A percentile compares a stretch with the other conserved stretches of the same genome.
These are phyloP conservation scores for Sarcophaga caerulescens DNA, from an alignment of 2,888 invertebrate genomes.

Conservation along the genomic window DNA sequence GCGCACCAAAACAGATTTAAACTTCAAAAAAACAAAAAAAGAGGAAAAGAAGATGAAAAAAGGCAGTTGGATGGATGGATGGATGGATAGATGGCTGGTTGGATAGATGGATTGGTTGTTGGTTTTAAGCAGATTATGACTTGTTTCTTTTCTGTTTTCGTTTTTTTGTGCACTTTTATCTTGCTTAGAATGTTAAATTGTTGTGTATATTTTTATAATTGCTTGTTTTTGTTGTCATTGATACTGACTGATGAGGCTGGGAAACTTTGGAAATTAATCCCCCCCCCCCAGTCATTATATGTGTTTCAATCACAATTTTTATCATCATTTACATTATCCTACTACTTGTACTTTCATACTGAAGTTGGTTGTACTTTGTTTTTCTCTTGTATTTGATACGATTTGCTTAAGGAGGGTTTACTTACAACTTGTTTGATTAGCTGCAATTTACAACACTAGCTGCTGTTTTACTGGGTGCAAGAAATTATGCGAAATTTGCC, in stretches of 20 bases:
- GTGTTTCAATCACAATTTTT: slow-evolving; percentile 50
- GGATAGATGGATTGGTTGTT: slow-evolving; percentile 65
- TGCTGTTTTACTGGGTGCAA: slow-evolving; percentile 39
- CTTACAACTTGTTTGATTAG: slow-evolving; percentile 47
- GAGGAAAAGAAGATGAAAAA: slow-evolving; percentile 5
- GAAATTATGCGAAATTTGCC: slow-evolving; percentile 68
- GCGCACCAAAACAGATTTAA: slow-evolving; percentile 52
- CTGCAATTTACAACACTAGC: slow-evolving; percentile 44
- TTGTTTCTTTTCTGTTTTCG: slow-evolving; percentile 71
- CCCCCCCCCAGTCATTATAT: slow-evolving; percentile 47
- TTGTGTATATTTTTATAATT: slow-evolving; percentile 74
- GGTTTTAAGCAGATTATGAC: slow-evolving; percentile 74
- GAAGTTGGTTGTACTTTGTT: slow-evolving; percentile 36
- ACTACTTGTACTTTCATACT: slow-evolving; percentile 1
- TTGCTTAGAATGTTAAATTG: slow-evolving; percentile 49
- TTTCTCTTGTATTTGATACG: slow-evolving; percentile 3
- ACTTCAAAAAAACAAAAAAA: slow-evolving; percentile 35
- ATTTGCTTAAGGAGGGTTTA: slow-evolving; percentile 42
- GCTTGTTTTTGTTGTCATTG: slow-evolving; percentile 73
- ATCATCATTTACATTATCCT: slow-evolving; percentile 61
- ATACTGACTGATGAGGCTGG: slow-evolving; percentile 62
- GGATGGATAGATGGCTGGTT: slow-evolving; percentile 54
- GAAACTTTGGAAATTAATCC: slow-evolving; percentile 65
- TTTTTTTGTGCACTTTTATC: too few species aligned
- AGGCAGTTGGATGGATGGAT: slow-evolving; percentile 19